Percentiles rank a stretch among this genome's conserved stretches.
These are phyloP conservation scores for Petrolisthes manimaculis DNA, from an alignment of 2,888 invertebrate species.

Conservation along the genomic window DNA sequence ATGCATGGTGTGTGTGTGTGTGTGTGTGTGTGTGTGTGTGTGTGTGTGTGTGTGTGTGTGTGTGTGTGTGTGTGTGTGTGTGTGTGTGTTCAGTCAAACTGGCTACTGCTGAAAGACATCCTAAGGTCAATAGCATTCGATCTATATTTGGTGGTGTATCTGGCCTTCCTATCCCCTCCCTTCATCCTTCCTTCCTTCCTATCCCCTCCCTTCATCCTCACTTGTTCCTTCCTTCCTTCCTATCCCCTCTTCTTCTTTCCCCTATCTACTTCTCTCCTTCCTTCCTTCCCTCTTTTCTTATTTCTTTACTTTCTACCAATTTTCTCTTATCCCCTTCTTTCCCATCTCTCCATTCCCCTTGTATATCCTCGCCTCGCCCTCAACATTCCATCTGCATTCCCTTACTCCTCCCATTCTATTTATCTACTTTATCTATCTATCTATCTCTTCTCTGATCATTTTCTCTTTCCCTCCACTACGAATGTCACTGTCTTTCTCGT, in stretches of 20 bases:
- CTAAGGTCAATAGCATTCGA: neutral
- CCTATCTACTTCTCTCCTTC: neutral
- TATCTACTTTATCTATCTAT: neutral
- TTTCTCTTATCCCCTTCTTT: neutral
- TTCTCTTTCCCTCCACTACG: neutral
- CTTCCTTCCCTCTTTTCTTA: neutral
- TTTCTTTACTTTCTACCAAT: neutral
- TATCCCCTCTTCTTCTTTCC: neutral
- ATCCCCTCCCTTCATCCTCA: neutral
- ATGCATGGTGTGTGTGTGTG: neutral
- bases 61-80: conserved; percentile 5
- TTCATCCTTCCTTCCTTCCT: neutral
- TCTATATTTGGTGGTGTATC: neutral
- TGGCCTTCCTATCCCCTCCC: neutral
- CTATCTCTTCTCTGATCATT: neutral
- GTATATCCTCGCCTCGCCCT: neutral
- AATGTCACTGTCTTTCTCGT: neutral
- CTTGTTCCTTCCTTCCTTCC: neutral
- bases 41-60: neutral
- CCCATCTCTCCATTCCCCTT: neutral
- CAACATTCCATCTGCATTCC: too few species aligned
- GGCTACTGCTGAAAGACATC: too few species aligned
- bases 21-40: conserved; percentile 7
- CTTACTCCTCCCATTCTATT: neutral
- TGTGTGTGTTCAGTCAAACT: neutral